These are phyloP conservation scores for Notarius quadriscutis DNA, from an alignment of 2,113 vertebrate species.

Conservation along the genomic window DNA sequence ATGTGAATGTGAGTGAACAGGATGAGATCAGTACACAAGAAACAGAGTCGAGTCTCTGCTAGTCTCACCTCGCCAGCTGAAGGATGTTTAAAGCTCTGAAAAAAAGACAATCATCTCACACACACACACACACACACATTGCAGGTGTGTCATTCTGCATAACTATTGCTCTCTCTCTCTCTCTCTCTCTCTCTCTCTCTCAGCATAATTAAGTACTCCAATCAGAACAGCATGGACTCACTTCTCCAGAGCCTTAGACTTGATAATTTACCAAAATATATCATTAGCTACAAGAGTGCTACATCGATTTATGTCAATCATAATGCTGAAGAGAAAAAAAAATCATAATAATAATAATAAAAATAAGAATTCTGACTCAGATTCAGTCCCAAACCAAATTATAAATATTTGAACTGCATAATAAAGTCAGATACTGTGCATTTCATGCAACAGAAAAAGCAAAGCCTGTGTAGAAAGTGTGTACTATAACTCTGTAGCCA, in stretches of 20 bases:
- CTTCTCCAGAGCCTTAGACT: slow-evolving; percentile 70
- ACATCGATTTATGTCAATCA: slow-evolving; percentile 71
- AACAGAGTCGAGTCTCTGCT: slow-evolving; percentile 69
- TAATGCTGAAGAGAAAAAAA: slow-evolving; percentile 65
- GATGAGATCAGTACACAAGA: slow-evolving; percentile 58
- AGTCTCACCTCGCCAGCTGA: slow-evolving; percentile 72
- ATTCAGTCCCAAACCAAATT: slow-evolving; percentile 59
- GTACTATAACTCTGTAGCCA: background rate
- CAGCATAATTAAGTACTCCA: slow-evolving; percentile 79
- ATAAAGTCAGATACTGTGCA: slow-evolving; percentile 4
- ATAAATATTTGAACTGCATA: slow-evolving; percentile 21
- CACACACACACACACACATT: slow-evolving; percentile 29
- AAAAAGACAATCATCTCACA: background rate
- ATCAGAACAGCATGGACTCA: slow-evolving; percentile 78
- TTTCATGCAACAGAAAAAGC: slow-evolving; percentile 3
- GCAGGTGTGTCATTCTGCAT: slow-evolving; percentile 15
- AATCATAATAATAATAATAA: background rate
- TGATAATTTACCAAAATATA: slow-evolving; percentile 79
- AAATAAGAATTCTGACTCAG: slow-evolving; percentile 59
- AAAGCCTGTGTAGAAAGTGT: background rate
- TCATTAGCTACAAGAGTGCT: slow-evolving; percentile 72
- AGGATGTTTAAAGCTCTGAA: slow-evolving; percentile 48
- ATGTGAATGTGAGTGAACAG: slow-evolving; percentile 35
- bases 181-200: slow-evolving; percentile 68
- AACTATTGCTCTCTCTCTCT: slow-evolving; percentile 41